Base-by-base conservation (phyloP, 1,140 invertebrate genomes). In the Magallana ariakensis region DNA sequence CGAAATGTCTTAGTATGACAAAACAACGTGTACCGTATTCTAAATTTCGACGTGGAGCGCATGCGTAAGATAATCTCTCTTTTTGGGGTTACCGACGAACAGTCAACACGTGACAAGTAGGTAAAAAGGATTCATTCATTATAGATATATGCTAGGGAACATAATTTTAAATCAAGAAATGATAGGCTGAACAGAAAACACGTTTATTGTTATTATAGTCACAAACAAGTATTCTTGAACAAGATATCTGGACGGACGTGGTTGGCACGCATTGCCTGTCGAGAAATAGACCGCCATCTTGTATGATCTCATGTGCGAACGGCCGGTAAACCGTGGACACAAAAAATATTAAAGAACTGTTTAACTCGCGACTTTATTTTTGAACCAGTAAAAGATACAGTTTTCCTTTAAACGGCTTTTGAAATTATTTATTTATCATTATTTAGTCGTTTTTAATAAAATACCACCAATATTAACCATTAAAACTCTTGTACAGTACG, bases 81-180 rank as follows among this genome's bases (percentile, higher is more conserved):
- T 75, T 75, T 26, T 75, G 66, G 66, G 66, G 66, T 26, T 75
- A 75, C 22, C 22, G 22, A 75, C 66, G 66, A 75, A 22, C 22
- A 75, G 66, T 75, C 66, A 75, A 75, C 66, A 75, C 66, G 66
- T 75, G 66, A 75, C 66, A 75, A 75, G 19, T 75, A 75, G 22
- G 66, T 19, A 26, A 75, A 75, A 75, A 26, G 66, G 26, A 75
- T 75, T 75, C 22, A 26, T 26, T 62, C 8, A 19, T 62, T 62
- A 19, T 16, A 62, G 8, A 62, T 62, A 33, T 26, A 5, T 46
- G 33, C 5, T 46, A 46, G 33, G 5, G 33, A 46, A 46, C 33
- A 46, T 46, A 46, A 46, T 5, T n/a, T 46, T 46, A 46, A 46
- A 4, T 46, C 33, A 46, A 46, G 33, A 46, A 46, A 46, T 46